Base-by-base conservation (phyloP, 2,113 vertebrate species). In the Petroica traversi region DNA sequence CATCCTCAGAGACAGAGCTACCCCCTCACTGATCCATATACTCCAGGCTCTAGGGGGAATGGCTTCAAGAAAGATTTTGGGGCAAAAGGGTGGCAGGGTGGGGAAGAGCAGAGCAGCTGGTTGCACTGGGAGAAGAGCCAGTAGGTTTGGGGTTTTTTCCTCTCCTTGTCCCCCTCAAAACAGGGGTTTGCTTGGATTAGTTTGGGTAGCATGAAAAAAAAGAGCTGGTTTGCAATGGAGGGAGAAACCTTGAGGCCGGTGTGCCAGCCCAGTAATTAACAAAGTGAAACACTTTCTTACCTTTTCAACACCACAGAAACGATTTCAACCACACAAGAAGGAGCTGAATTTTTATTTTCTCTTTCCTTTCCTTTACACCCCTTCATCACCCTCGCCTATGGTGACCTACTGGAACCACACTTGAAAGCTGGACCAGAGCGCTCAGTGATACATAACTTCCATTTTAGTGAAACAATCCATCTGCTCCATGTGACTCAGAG, bases 381-480 rank as follows among this genome's bases (percentile, higher is more conserved):
- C 31, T 82, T 48, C 43, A 58, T 49, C 94, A 83, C 82, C 64
- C 87, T n/a, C n/a, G n/a, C n/a, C n/a, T n/a, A n/a, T n/a, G n/a
- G n/a, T 78, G 85, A 94, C 91, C 94, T 63, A 90, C 68, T 59
- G 33, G 24, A 93, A 81, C 31, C 58, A 34, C 46, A 34, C 92
- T 94, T 49, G 78, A 84, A 78, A 95, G 92, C 94, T 57, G 3
- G 2, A 85, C 64, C 16, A 0, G 8, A 63, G 81, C 2, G 31
- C 91, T 89, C 95, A 46, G 88, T 86, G 93, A 96, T 91, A 96
- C 95, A 95, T 93, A 97, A 97, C 97, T 97, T 97, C 97, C 97
- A 97, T 97, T 97, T 97, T 91, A 95, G 93, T 88, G 96, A 97
- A 97, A 97, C 97, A 97, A 97, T 97, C 97, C 97, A 97, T 97